Evolutionary conservation across 92 coral and sea anemone species (phyloP).

Genomic region (Palythoa grandis): DNA sequence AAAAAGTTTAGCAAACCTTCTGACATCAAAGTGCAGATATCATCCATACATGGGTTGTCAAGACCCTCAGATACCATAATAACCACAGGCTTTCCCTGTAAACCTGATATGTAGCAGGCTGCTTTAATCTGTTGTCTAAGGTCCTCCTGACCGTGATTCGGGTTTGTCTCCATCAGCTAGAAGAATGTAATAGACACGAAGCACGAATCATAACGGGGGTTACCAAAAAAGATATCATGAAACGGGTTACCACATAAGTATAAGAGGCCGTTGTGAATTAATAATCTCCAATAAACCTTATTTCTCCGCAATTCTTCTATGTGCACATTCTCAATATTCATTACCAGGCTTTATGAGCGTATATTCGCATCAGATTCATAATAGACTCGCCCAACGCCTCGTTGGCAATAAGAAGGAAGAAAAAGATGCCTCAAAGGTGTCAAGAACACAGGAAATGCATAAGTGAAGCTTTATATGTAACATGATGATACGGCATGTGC

Average conservation of each 20-base stretch:
- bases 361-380: too few relatives aligned
- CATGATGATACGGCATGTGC: too few relatives aligned
- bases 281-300: too few relatives aligned
- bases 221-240: not conserved
- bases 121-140: conserved; percentile 90
- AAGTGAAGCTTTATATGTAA: too few relatives aligned
- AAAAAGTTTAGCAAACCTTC: conserved; percentile 68
- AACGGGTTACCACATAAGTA: not conserved
- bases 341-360: too few relatives aligned
- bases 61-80: conserved; percentile 85
- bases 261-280: too few relatives aligned
- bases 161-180: conserved; percentile 63
- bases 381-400: too few relatives aligned
- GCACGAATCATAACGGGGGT: not conserved
- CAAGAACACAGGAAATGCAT: too few relatives aligned
- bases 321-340: too few relatives aligned
- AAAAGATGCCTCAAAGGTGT: too few relatives aligned
- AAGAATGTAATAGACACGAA: not conserved
- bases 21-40: conserved; percentile 85
- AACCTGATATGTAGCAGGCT: conserved; percentile 86
- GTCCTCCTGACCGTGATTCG: conserved; percentile 70
- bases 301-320: too few relatives aligned
- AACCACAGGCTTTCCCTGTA: conserved; percentile 90
- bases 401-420: too few relatives aligned
- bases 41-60: conserved; percentile 71